Evolutionary conservation across 2,113 vertebrate species (phyloP).

Genomic region (Columbina picui): DNA sequence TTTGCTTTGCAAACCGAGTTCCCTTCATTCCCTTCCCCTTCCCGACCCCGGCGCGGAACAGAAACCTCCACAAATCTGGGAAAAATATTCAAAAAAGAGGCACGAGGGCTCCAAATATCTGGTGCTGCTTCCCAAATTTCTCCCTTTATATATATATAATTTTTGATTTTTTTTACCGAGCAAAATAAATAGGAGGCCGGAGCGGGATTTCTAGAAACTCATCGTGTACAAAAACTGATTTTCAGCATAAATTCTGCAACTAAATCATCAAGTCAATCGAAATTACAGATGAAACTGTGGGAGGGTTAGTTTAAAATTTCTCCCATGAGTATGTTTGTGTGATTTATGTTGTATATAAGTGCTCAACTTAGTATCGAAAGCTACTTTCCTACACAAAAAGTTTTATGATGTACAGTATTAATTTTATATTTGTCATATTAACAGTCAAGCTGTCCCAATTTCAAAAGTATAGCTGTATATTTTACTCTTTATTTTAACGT

Average conservation of each 20-base stretch:
- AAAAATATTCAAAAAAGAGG: not conserved
- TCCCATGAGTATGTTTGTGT: too few relatives aligned
- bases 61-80: conserved; percentile 34
- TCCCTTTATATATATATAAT: not conserved
- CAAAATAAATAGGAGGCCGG: not conserved
- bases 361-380: not conserved
- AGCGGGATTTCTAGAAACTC: not conserved
- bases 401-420: not conserved
- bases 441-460: not conserved
- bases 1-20: conserved; percentile 81
- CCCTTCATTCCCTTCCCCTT: conserved; percentile 43
- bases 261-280: not conserved
- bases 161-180: not conserved
- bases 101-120: conserved; percentile 16
- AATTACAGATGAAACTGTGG: not conserved
- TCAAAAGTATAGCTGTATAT: not conserved
- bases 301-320: too few relatives aligned
- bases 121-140: not conserved
- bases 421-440: not conserved
- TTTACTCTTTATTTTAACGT: not conserved
- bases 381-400: not conserved
- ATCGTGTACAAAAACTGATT: not conserved
- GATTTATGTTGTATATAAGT: too few relatives aligned
- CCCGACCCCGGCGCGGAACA: not conserved
- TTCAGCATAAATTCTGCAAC: too few relatives aligned